phyloP scores from a whole-genome alignment of 2,888 invertebrate species.

The Deilephila porcellus region DNA sequence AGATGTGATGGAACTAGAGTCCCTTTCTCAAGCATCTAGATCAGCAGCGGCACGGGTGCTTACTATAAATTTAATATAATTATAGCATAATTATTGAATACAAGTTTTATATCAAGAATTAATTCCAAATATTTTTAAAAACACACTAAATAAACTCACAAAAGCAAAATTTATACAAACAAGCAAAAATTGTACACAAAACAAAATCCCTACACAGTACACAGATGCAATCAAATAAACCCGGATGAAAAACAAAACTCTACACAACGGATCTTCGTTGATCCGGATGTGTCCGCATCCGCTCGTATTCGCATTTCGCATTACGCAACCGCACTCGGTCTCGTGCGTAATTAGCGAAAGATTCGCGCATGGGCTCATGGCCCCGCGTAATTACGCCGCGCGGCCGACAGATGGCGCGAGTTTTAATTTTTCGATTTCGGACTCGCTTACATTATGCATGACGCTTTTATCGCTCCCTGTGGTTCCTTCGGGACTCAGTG shows the following conservation, averaged over 20 bases:
- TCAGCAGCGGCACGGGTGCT: too few species aligned
- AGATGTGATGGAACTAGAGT: too few species aligned
- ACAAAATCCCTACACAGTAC: too few species aligned
- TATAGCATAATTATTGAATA: too few species aligned
- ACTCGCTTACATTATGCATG: conserved; percentile 80
- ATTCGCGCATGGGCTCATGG: conserved; percentile 55
- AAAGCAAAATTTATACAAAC: too few species aligned
- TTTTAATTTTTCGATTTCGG: conserved; percentile 85
- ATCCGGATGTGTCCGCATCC: conserved; percentile 21
- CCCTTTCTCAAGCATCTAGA: too few species aligned
- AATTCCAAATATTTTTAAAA: too few species aligned
- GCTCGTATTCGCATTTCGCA: background rate
- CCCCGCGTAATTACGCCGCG: conserved; percentile 66
- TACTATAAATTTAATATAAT: too few species aligned
- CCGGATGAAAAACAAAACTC: background rate
- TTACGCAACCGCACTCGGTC: background rate
- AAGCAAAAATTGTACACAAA: too few species aligned
- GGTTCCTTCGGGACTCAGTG: conserved; percentile 77
- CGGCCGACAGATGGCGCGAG: conserved; percentile 78
- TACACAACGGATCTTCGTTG: background rate
- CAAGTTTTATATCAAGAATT: too few species aligned
- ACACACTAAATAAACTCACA: too few species aligned
- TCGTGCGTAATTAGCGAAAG: conserved; percentile 60
- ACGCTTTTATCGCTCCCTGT: conserved; percentile 82
- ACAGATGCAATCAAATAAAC: too few species aligned